phyloP scores from a whole-genome alignment of 2,113 vertebrate genomes.

The Cynocephalus volans region DNA sequence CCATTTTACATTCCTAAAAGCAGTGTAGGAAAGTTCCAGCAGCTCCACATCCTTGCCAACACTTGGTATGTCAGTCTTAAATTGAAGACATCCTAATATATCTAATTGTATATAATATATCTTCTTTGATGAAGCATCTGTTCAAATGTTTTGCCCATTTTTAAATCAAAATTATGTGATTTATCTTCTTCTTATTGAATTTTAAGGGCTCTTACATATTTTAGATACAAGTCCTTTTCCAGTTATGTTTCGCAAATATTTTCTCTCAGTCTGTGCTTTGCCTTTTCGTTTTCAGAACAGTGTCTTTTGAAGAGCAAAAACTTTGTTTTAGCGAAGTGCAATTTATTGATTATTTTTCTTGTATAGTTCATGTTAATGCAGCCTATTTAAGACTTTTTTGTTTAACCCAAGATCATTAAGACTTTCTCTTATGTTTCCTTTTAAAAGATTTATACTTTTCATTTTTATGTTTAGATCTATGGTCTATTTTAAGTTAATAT shows the following conservation, averaged over 20 bases:
- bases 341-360: background rate
- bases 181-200: background rate
- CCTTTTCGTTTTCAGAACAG: background rate
- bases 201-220: background rate
- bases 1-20: background rate
- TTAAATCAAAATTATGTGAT: background rate
- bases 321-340: conserved; percentile 2
- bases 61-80: background rate
- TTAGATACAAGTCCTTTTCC: background rate
- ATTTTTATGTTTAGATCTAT: background rate
- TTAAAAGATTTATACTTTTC: background rate
- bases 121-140: background rate
- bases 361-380: background rate
- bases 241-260: background rate
- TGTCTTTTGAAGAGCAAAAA: background rate
- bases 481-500: background rate
- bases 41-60: background rate
- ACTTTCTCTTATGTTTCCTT: background rate
- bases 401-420: background rate
- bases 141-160: conserved; percentile 23
- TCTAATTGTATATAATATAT: background rate
- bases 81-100: background rate
- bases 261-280: background rate
- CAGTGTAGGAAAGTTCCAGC: background rate
- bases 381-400: background rate